Evolutionary conservation across 2,113 vertebrate species (phyloP), one percentile per base, ranked within the genome.

Genomic region (Macquaria australasica): DNA sequence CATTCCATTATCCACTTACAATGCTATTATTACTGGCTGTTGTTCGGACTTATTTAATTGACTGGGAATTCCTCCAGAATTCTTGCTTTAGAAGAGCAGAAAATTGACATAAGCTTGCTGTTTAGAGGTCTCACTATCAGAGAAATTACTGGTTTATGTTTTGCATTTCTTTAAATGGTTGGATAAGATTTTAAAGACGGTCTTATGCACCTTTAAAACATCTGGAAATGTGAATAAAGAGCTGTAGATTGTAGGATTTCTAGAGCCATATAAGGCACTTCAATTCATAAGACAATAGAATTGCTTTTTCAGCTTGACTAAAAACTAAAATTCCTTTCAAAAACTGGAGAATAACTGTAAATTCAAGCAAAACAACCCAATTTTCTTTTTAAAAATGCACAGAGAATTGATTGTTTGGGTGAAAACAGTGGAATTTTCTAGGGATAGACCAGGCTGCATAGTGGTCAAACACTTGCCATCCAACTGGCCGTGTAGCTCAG

Each of bases 1-100:
- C 0, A 87, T 67, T 66, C 25, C 5, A 80, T 84, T 81, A 84
- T 69, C n/a, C 59, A 73, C 66, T 76, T 73, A 83, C 20, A 50
- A 50, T 14, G 18, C 21, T 84, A 16, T 34, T 51, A 16, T 37
- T 39, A 28, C 18, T 11, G 62, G 3, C 9, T 39, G 25, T 68
- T 77, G 20, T 48, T n/a, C 0, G 11, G 7, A 48, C n/a, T 4
- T 66, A 74, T 50, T 73, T 11, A 48, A 81, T 41, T 66, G 11
- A 69, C 0, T 0, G 68, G 56, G 11, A 77, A 77, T 73, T 66
- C 21, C 18, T 48, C 21, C 31, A 55, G 9, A 62, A 58, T 10
- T 45, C 8, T 39, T 69, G 45, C 21, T 58, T 39, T 45, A 23
- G 31, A 71, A 62, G 58, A 73, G 23, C 3, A 25, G 2, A 45